Evolutionary conservation across 1,140 invertebrate genomes (phyloP).

Genomic region (Gryllus bimaculatus): DNA sequence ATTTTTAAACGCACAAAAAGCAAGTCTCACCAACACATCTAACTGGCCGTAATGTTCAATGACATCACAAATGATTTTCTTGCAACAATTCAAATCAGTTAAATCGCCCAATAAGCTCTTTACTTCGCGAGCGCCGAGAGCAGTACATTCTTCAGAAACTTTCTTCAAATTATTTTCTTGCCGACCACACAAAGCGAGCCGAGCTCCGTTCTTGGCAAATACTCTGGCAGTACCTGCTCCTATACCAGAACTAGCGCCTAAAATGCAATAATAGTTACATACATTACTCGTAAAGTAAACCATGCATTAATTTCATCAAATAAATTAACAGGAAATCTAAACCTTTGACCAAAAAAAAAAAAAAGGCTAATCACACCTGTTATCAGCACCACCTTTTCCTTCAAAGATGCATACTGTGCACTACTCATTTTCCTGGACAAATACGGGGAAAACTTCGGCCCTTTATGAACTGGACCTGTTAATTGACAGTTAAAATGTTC

Average conservation of each 20-base stretch:
- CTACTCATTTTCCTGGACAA: no score
- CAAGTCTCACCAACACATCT: conserved; percentile 48
- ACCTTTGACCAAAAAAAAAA: no score
- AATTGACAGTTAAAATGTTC: no score
- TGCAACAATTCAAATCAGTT: not conserved
- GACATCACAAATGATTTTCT: conserved; percentile 1
- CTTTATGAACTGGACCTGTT: no score
- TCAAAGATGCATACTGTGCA: no score
- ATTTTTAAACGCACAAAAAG: not conserved
- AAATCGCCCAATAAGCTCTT: conserved; percentile 9
- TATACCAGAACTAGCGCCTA: conserved; percentile 76
- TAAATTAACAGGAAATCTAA: no score
- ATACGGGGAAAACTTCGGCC: no score
- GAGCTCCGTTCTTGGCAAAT: conserved; percentile 61
- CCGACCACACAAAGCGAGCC: conserved; percentile 60
- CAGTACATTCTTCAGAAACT: conserved; percentile 52
- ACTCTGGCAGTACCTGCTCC: conserved; percentile 70
- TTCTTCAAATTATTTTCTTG: conserved; percentile 56
- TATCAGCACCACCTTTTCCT: no score
- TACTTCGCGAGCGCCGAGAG: conserved; percentile 3
- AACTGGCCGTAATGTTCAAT: conserved; percentile 60
- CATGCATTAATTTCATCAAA: no score
- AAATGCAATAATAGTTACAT: no score
- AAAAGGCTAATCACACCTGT: no score
- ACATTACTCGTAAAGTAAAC: no score